These are phyloP conservation scores for Oreochromis niloticus DNA, from an alignment of 2,113 vertebrate species.

Conservation along the genomic window DNA sequence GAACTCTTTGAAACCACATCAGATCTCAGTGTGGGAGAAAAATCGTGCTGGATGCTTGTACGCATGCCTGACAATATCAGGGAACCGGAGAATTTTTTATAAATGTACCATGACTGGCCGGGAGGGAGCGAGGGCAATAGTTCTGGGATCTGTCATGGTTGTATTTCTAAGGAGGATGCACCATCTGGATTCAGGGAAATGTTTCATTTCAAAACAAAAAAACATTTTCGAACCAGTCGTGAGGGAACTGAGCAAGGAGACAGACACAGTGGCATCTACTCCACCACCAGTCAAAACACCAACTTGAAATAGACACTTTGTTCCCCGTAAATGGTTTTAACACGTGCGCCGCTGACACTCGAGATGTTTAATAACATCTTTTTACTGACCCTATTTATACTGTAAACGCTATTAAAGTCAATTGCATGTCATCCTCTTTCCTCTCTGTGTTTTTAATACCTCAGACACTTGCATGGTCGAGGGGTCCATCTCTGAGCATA, in stretches of 20 bases:
- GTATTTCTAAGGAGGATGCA: background rate
- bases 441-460: slow-evolving; percentile 8
- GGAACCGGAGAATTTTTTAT: background rate
- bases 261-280: background rate
- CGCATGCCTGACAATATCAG: background rate
- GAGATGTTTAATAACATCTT: slow-evolving; percentile 42
- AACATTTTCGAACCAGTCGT: background rate
- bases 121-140: background rate
- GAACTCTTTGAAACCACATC: background rate
- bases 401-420: slow-evolving; percentile 49
- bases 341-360: slow-evolving; percentile 20
- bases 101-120: background rate
- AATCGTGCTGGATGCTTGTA: background rate
- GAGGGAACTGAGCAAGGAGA: background rate
- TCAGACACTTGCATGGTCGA: slow-evolving; percentile 4
- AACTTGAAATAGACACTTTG: slow-evolving; percentile 24
- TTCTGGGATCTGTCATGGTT: background rate
- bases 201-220: slow-evolving; percentile 27
- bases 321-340: slow-evolving; percentile 32
- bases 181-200: background rate
- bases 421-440: slow-evolving; percentile 8
- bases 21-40: background rate
- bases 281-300: slow-evolving; percentile 27
- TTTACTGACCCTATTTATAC: slow-evolving; percentile 39
- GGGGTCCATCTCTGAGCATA: slow-evolving; percentile 46